Conservation (phyloP, 2,113 vertebrate species). For the Pachyramphus minor region DNA sequence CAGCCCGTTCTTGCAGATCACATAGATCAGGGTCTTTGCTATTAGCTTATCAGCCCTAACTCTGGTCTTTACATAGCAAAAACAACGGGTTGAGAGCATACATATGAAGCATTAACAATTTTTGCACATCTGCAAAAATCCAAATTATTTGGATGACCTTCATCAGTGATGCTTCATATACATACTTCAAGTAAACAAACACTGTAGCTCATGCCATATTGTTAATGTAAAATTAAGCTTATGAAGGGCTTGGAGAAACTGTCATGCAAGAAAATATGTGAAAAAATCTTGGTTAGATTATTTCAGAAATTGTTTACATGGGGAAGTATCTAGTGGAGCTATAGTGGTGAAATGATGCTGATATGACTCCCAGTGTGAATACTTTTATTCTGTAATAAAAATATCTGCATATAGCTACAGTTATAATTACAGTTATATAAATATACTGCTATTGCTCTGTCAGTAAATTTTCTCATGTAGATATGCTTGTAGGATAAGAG, state of each 20-base stretch:
- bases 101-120: background rate
- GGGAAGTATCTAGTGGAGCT: background rate
- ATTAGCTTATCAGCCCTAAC: background rate
- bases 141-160: background rate
- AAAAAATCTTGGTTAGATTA: background rate
- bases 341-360: background rate
- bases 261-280: background rate
- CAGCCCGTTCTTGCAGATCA: background rate
- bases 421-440: conserved; percentile 2
- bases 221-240: background rate
- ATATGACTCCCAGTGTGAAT: background rate
- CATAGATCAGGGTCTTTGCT: background rate
- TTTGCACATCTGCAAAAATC: background rate
- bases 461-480: background rate
- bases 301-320: background rate
- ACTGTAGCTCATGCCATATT: background rate
- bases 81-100: background rate
- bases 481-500: background rate
- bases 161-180: background rate
- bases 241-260: background rate
- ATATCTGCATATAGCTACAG: background rate
- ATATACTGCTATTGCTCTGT: background rate
- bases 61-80: background rate
- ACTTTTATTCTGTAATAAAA: conserved; percentile 24
- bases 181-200: background rate